These are phyloP conservation scores for Protomyctophum bolini DNA, from an alignment of 2,113 vertebrate species.

Conservation along the genomic window DNA sequence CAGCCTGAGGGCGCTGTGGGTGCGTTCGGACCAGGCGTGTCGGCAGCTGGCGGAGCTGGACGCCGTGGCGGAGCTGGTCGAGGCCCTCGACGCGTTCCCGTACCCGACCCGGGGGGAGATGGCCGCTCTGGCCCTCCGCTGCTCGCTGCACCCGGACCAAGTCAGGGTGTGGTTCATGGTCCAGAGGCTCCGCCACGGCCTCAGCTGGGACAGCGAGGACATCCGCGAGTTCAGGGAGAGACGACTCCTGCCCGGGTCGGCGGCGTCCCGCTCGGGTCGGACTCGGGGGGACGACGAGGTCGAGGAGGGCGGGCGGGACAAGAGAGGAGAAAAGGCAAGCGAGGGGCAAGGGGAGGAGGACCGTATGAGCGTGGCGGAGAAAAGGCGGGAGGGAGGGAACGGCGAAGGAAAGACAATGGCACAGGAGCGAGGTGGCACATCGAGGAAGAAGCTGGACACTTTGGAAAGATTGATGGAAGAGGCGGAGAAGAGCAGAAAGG, in stretches of 20 bases:
- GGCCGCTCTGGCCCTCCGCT: conserved; percentile 74
- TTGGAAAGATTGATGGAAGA: conserved; percentile 38
- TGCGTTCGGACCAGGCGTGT: conserved; percentile 67
- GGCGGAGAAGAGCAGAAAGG: not conserved
- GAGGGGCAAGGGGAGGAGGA: not conserved
- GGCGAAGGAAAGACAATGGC: not conserved
- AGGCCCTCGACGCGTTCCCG: conserved; percentile 86
- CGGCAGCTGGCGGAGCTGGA: conserved; percentile 50
- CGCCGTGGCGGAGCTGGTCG: conserved; percentile 73
- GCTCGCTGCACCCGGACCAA: conserved; percentile 82
- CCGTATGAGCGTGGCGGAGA: not conserved
- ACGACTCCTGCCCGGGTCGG: conserved; percentile 24
- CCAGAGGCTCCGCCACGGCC: conserved; percentile 85
- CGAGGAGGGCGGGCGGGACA: conserved; percentile 6
- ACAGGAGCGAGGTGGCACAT: not conserved
- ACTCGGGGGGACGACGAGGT: conserved; percentile 2
- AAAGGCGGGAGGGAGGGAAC: conserved; percentile 7
- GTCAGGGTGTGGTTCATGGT: conserved; percentile 90
- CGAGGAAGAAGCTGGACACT: conserved; percentile 25
- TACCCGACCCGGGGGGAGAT: conserved; percentile 82
- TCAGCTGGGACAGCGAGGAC: conserved; percentile 87
- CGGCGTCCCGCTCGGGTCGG: not conserved
- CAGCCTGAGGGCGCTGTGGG: conserved; percentile 81
- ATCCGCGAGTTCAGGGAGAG: conserved; percentile 75
- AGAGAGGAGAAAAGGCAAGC: not conserved